Percentiles rank a stretch among this genome's conserved stretches.
phyloP scores from a whole-genome alignment of 2,797 vertebrate species.

The Danio jaintianensis region DNA sequence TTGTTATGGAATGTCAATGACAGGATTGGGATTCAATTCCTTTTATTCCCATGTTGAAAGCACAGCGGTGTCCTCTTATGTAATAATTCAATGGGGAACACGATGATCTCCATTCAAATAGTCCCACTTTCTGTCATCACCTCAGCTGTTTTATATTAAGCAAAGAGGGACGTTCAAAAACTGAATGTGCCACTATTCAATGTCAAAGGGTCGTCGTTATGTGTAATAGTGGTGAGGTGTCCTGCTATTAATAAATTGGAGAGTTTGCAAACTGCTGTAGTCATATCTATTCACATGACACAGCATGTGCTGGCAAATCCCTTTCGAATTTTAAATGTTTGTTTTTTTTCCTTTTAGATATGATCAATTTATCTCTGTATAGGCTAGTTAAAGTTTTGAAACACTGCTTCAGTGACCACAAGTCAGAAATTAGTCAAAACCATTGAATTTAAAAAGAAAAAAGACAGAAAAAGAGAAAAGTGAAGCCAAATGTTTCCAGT shows the following conservation, averaged over 20 bases:
- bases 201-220: background rate
- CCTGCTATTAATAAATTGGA: constrained; percentile 75
- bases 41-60: constrained; percentile 2
- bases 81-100: background rate
- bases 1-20: background rate
- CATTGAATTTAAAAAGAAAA: too few relatives aligned
- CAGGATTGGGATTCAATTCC: background rate
- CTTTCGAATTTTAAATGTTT: too few relatives aligned
- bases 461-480: too few relatives aligned
- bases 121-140: background rate
- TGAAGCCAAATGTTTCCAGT: too few relatives aligned
- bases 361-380: too few relatives aligned
- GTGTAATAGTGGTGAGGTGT: background rate
- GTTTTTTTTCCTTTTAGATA: too few relatives aligned
- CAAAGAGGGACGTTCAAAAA: background rate
- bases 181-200: constrained; percentile 5
- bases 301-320: constrained; percentile 58
- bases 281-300: constrained; percentile 63
- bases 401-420: too few relatives aligned
- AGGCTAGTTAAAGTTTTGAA: too few relatives aligned
- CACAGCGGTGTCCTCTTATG: background rate
- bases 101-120: background rate
- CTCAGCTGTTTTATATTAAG: constrained; percentile 6
- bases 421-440: too few relatives aligned
- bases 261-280: constrained; percentile 63